A percentile compares a stretch with the other conserved stretches of the same genome.
phyloP scores from a whole-genome alignment of 2,797 vertebrate genomes.

The Poecilia velifera region DNA sequence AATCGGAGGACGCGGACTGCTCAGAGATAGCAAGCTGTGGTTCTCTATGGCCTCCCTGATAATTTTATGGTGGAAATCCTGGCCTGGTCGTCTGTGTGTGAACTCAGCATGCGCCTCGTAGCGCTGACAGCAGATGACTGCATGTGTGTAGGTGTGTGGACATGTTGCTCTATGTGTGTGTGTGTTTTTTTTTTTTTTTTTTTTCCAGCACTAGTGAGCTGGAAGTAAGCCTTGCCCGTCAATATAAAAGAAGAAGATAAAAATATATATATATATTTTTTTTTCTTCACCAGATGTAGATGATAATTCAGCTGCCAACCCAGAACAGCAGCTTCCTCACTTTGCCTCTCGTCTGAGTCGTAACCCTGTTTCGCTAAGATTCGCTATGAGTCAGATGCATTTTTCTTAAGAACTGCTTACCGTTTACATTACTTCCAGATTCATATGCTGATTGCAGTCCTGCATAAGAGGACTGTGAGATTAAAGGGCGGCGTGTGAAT shows the following conservation, averaged over 20 bases:
- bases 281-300: constrained; percentile 38
- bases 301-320: constrained; percentile 42
- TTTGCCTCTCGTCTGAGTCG: constrained; percentile 18
- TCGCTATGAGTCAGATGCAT: constrained; percentile 37
- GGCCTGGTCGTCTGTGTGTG: constrained; percentile 44
- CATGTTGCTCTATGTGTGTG: constrained; percentile 32
- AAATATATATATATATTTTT: constrained; percentile 10
- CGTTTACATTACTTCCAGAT: constrained; percentile 7
- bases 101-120: constrained; percentile 57
- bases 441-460: constrained; percentile 31
- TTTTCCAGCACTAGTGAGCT: constrained; percentile 61
- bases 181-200: constrained; percentile 32
- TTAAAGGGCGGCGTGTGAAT: constrained; percentile 18
- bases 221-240: constrained; percentile 77
- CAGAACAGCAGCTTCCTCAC: constrained; percentile 39
- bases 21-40: constrained; percentile 17
- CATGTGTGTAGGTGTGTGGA: constrained; percentile 62
- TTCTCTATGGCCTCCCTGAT: constrained; percentile 49
- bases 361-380: constrained; percentile 8
- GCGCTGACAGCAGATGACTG: constrained; percentile 65
- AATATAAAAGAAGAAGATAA: neutral
- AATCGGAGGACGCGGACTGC: constrained; percentile 34
- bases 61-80: constrained; percentile 71
- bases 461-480: neutral
- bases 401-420: constrained; percentile 32